A percentile compares a stretch with the other conserved stretches of the same genome.
phyloP scores from a whole-genome alignment of 2,888 invertebrate species.

The Phyllotreta cruciferae region DNA sequence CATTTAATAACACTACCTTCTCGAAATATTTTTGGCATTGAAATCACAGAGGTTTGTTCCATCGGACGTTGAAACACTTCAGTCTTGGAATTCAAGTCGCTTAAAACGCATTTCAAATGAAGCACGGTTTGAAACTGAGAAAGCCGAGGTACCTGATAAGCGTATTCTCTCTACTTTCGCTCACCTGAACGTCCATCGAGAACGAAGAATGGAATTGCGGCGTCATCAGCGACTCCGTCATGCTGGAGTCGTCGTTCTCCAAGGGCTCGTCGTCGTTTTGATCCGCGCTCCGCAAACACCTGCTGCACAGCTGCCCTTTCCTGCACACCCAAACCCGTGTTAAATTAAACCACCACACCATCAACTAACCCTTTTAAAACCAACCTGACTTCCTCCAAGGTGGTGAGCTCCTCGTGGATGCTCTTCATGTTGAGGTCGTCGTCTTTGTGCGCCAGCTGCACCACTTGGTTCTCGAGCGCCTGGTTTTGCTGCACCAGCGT shows the following conservation, averaged over 20 bases:
- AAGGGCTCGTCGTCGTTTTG: slow-evolving; percentile 62
- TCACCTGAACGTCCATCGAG: slow-evolving; percentile 59
- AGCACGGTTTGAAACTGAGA: slow-evolving; percentile 51
- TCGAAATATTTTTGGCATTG: no score
- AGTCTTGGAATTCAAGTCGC: not conserved
- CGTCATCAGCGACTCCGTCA: slow-evolving; percentile 61
- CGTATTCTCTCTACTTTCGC: slow-evolving; percentile 38
- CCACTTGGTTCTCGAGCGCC: slow-evolving; percentile 73
- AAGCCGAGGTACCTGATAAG: slow-evolving; percentile 53
- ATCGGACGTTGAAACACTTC: not conserved
- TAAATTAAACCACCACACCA: not conserved
- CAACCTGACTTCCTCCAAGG: slow-evolving; percentile 86
- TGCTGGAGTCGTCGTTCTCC: slow-evolving; percentile 76
- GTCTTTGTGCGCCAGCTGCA: slow-evolving; percentile 65
- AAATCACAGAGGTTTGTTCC: not conserved
- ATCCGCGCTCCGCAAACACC: slow-evolving; percentile 76
- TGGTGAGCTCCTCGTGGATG: slow-evolving; percentile 82
- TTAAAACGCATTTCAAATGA: slow-evolving; percentile 43
- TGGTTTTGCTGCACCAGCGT: slow-evolving; percentile 75
- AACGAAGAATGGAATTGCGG: slow-evolving; percentile 53
- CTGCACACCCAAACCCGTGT: slow-evolving; percentile 61
- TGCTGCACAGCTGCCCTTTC: slow-evolving; percentile 82
- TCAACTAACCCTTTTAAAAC: slow-evolving; percentile 29
- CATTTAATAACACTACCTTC: not conserved
- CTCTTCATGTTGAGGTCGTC: slow-evolving; percentile 78